Conservation (phyloP, 2,888 invertebrate species). For the Xanthorhoe designata region DNA sequence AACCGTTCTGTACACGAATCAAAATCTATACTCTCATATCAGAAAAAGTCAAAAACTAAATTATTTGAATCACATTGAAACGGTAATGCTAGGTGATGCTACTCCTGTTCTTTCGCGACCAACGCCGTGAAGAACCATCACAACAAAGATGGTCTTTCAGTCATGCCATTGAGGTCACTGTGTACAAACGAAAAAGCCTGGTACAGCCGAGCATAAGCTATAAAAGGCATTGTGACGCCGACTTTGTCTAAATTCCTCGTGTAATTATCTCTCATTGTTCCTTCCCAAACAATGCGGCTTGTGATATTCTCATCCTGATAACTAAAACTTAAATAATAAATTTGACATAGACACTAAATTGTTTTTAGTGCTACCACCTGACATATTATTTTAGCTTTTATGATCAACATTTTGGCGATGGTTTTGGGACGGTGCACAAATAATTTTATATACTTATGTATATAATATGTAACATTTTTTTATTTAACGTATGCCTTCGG, state of each 20-base stretch:
- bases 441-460: no score
- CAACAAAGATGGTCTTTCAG: background rate
- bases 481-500: no score
- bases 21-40: no score
- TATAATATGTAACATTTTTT: no score
- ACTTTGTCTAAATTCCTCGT: slow-evolving; percentile 47
- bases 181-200: slow-evolving; percentile 20
- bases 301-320: slow-evolving; percentile 39
- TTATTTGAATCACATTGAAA: no score
- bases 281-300: slow-evolving; percentile 50
- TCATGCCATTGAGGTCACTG: background rate
- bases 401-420: no score
- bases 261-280: slow-evolving; percentile 55
- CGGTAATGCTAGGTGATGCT: no score
- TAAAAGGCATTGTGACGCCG: slow-evolving; percentile 41
- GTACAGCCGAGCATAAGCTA: slow-evolving; percentile 7
- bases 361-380: background rate
- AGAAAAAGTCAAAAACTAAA: no score
- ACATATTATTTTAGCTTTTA: no score
- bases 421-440: no score
- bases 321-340: slow-evolving; percentile 37
- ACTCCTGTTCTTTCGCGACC: no score
- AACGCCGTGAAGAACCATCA: background rate
- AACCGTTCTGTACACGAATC: no score
- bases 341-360: slow-evolving; percentile 25